Evolutionary conservation across 2,113 vertebrate species (phyloP).

Genomic region (Cromileptes altivelis): DNA sequence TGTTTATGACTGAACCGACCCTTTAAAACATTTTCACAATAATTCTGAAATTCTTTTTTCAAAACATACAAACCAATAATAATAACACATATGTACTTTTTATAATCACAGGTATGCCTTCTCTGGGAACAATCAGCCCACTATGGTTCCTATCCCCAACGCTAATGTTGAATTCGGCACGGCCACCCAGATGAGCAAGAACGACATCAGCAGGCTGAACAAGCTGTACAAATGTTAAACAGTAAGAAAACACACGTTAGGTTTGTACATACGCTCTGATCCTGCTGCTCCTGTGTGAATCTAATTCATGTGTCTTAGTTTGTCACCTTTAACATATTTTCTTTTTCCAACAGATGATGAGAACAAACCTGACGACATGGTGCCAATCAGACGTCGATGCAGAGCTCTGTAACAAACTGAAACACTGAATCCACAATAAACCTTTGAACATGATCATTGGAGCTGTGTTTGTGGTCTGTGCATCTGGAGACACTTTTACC

Average conservation of each 20-base stretch:
- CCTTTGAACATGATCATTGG: not conserved
- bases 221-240: constrained; percentile 70
- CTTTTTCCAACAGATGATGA: not conserved
- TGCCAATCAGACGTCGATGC: not conserved
- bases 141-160: constrained; percentile 75
- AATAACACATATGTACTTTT: not conserved
- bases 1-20: too few relatives aligned
- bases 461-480: not conserved
- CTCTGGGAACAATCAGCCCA: constrained; percentile 75
- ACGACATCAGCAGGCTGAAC: constrained; percentile 76
- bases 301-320: not conserved
- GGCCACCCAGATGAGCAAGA: constrained; percentile 67
- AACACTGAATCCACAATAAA: not conserved
- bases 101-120: constrained; percentile 72
- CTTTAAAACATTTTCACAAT: too few relatives aligned
- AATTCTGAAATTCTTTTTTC: not conserved
- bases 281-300: not conserved
- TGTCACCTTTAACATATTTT: not conserved
- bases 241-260: not conserved
- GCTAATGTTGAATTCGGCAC: constrained; percentile 70
- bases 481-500: not conserved
- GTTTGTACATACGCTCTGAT: not conserved
- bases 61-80: not conserved
- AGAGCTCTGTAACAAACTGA: not conserved
- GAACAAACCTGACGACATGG: not conserved